Evolutionary conservation across 2,888 invertebrate genomes (phyloP).

Genomic region (Lasioglossum figueresi): DNA sequence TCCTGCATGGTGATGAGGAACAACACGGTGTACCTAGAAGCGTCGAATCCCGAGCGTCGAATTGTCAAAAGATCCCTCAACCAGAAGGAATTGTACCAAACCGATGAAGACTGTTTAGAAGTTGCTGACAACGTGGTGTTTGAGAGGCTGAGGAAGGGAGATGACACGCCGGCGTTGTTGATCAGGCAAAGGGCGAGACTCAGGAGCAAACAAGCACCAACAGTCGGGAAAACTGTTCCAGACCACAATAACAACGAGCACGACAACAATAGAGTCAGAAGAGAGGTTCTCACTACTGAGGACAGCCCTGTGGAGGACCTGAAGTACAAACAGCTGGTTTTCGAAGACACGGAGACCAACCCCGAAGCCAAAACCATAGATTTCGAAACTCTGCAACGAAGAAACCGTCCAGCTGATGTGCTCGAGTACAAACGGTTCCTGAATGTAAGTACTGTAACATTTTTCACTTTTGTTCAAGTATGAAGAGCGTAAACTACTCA

Average conservation of each 20-base stretch:
- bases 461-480: background rate
- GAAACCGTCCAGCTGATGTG: conserved; percentile 78
- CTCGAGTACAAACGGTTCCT: conserved; percentile 78
- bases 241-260: conserved; percentile 39
- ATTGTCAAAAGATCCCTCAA: conserved; percentile 85
- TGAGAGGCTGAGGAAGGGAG: conserved; percentile 78
- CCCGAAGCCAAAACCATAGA: conserved; percentile 72
- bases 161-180: conserved; percentile 54
- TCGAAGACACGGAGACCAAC: conserved; percentile 62
- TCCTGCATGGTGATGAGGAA: conserved; percentile 91
- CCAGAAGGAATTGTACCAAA: conserved; percentile 65
- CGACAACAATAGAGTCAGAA: conserved; percentile 46
- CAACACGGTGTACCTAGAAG: conserved; percentile 87
- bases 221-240: background rate
- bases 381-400: conserved; percentile 74
- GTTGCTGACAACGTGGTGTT: conserved; percentile 80
- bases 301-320: conserved; percentile 50
- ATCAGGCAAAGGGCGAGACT: conserved; percentile 15
- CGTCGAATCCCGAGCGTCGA: conserved; percentile 85
- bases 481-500: background rate
- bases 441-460: conserved; percentile 67
- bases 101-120: conserved; percentile 77
- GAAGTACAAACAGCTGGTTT: conserved; percentile 62
- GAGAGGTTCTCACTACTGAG: conserved; percentile 48
- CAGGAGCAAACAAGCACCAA: background rate